Evolutionary conservation across 2,888 invertebrate species (phyloP).

Genomic region (Disparrhopalites patrizii): DNA sequence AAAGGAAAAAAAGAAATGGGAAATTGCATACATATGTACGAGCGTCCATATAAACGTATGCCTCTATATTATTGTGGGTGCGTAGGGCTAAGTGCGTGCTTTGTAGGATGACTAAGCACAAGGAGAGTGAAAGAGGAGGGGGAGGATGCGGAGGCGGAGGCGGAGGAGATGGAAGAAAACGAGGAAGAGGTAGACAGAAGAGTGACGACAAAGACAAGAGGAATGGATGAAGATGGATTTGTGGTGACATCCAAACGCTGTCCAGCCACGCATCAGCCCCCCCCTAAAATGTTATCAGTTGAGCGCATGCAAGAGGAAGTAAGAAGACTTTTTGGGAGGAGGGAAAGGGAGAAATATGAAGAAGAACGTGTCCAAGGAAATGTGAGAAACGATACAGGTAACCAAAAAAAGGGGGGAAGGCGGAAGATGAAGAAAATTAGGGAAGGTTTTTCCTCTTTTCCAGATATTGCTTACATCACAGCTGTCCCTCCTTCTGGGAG

Average conservation of each 20-base stretch:
- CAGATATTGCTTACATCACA: no score
- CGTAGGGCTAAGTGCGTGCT: no score
- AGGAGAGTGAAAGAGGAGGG: not conserved
- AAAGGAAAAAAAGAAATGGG: not conserved
- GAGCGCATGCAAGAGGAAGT: no score
- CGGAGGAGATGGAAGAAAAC: not conserved
- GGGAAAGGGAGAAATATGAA: not conserved
- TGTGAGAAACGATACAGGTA: not conserved
- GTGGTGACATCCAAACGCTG: slow-evolving; percentile 17
- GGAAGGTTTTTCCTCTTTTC: no score
- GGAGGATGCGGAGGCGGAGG: not conserved
- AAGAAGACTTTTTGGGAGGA: no score
- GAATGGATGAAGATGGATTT: slow-evolving; percentile 40
- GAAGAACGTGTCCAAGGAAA: not conserved
- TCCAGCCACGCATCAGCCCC: not conserved
- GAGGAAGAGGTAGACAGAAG: not conserved
- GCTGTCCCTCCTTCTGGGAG: no score
- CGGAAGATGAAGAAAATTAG: not conserved
- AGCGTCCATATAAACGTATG: no score
- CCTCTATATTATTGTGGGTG: no score
- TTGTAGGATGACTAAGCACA: no score
- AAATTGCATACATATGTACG: no score
- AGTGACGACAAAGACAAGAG: slow-evolving; percentile 19
- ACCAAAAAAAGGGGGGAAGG: no score
- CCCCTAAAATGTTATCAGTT: slow-evolving; percentile 7